These are phyloP conservation scores for Caenorhabditis zanzibari DNA, from an alignment of 2,888 invertebrate species.

Conservation along the genomic window DNA sequence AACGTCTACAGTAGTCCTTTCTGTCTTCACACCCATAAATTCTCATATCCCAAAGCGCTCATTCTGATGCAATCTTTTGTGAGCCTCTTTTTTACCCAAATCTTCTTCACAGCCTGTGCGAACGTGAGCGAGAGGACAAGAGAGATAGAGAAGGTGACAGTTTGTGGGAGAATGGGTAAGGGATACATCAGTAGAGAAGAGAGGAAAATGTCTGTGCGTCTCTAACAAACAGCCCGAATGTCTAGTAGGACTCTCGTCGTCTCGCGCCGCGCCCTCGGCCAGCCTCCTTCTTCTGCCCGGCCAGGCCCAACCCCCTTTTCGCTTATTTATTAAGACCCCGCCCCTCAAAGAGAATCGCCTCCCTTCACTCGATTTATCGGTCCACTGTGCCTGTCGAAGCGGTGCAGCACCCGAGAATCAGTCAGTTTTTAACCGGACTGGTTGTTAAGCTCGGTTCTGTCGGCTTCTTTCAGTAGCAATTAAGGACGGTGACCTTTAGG, in stretches of 20 bases:
- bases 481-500: constrained; percentile 21
- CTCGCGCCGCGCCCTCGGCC: constrained; percentile 29
- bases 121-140: constrained; percentile 10
- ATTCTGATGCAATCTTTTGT: constrained; percentile 63
- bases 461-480: constrained; percentile 13
- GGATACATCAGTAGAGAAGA: constrained; percentile 15
- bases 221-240: constrained; percentile 19
- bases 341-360: constrained; percentile 55
- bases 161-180: constrained; percentile 11
- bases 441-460: constrained; percentile 1
- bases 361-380: constrained; percentile 67
- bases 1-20: constrained; percentile 29
- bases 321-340: constrained; percentile 65
- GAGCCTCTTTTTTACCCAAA: constrained; percentile 44
- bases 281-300: constrained; percentile 20
- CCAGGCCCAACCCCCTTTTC: constrained; percentile 64
- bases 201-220: constrained; percentile 32
- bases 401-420: constrained; percentile 40
- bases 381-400: constrained; percentile 57
- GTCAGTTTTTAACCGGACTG: constrained; percentile 40
- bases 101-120: constrained; percentile 18
- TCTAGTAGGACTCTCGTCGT: constrained; percentile 23
- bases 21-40: constrained; percentile 4
- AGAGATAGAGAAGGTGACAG: constrained; percentile 38
- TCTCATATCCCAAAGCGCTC: constrained; percentile 6